phyloP scores from a whole-genome alignment of 2,113 vertebrate genomes.

The Cnemophilus loriae region DNA sequence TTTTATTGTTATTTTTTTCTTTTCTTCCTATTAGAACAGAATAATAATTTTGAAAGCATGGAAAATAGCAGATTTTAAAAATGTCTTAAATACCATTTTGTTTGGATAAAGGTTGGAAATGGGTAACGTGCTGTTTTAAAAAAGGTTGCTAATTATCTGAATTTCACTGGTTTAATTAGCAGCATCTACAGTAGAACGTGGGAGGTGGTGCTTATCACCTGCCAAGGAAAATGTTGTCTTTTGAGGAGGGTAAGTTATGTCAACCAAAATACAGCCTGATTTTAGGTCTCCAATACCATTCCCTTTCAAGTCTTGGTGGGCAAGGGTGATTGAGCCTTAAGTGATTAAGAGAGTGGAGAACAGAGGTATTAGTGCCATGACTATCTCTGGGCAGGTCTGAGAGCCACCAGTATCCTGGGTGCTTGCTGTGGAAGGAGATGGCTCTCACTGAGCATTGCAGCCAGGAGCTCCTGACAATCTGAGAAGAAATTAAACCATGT shows the following conservation, averaged over 20 bases:
- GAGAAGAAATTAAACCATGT: background rate
- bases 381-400: background rate
- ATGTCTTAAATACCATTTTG: background rate
- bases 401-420: background rate
- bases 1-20: background rate
- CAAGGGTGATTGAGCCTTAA: background rate
- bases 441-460: background rate
- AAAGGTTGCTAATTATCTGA: constrained; percentile 42
- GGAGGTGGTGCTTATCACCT: constrained; percentile 35
- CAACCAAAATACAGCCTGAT: background rate
- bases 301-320: background rate
- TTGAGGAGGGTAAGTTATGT: background rate
- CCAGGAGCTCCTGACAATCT: background rate
- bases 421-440: background rate
- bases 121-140: background rate
- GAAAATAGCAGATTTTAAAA: background rate
- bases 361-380: background rate
- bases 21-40: background rate
- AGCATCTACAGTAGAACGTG: background rate
- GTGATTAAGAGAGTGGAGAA: background rate
- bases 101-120: background rate
- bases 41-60: background rate
- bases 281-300: background rate
- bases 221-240: background rate
- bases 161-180: constrained; percentile 54